Evolutionary conservation across 2,113 vertebrate species (phyloP), one percentile per base, ranked within the genome.

Genomic region (Coptodon rendalli): DNA sequence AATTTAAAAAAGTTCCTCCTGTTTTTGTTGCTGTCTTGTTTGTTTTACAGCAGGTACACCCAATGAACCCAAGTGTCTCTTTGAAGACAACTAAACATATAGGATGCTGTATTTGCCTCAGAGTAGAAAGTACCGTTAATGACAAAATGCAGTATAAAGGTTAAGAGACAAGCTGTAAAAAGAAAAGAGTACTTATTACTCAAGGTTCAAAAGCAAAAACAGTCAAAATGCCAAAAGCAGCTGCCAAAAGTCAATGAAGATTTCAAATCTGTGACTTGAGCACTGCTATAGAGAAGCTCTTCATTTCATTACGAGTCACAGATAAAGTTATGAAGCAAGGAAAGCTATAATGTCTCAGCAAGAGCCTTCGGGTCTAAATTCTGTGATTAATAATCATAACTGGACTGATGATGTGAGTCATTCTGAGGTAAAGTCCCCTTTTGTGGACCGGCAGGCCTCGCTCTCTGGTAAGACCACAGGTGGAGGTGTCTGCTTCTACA

Each of bases 1-100:
- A 85, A 88, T 22, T 81, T 86, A 50, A 87, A 90, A 95, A 93
- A 61, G 59, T 66, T 92, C 48, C 53, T 93, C 79, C 76, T 91
- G 87, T 76, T 73, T 76, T 52, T 1, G 6, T 50, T 80, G 5
- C 16, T 53, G 73, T 27, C 4, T 0, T 7, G 31, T 36, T 76
- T 86, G 43, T 87, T 89, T 86, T 92, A 81, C 88, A 93, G 82
- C 84, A 83, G 82, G 22, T 22, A 22, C 22, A 22, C 22, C 22
- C 22, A 22, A 87, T 66, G 6, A 10, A 66, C 19, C 19, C 22
- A 76, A 29, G 68, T 76, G 40, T 29, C 43, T 71, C 5, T 43
- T 9, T 43, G 38, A 71, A 24, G 36, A 71, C 7, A 27, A 19
- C 40, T 29, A 76, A 76, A 73, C 40, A 71, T 71, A 43, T 27